Conservation (phyloP, 2,113 vertebrate genomes). For the Dunckerocampus dactyliophorus region DNA sequence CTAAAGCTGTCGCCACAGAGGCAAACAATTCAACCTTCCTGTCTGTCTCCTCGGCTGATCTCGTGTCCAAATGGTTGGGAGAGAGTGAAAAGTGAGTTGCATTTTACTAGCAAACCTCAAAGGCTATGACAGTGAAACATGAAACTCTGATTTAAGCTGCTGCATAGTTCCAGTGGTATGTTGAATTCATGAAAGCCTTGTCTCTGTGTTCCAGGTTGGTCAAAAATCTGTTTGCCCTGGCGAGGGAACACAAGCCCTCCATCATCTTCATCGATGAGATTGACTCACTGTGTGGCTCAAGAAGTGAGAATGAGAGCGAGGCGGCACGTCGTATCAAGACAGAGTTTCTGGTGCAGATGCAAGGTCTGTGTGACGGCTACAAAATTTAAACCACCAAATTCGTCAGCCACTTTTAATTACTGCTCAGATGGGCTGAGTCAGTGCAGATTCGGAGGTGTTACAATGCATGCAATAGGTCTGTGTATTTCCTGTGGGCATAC, state of each 20-base stretch:
- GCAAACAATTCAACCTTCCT: constrained; percentile 99
- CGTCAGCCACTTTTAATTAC: background rate
- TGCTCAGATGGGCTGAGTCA: too few species aligned
- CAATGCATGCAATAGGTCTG: too few species aligned
- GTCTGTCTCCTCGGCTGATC: constrained; percentile 92
- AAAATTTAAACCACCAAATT: too few species aligned
- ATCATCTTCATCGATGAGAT: constrained; percentile 99
- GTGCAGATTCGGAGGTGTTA: too few species aligned
- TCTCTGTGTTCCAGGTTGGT: constrained; percentile 77
- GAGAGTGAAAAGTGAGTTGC: constrained; percentile 94
- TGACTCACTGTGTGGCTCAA: constrained; percentile 92
- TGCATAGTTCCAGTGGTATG: background rate
- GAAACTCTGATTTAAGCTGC: background rate
- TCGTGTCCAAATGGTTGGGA: constrained; percentile 98
- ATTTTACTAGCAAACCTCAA: background rate
- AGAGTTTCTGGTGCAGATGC: constrained; percentile 97
- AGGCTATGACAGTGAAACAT: background rate
- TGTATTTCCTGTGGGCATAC: too few species aligned
- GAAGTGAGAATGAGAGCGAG: constrained; percentile 97
- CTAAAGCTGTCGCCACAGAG: constrained; percentile 97
- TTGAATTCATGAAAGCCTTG: constrained; percentile 1
- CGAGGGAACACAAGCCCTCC: constrained; percentile 92
- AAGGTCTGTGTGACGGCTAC: constrained; percentile 71
- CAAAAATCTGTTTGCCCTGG: constrained; percentile 92
- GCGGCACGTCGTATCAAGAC: constrained; percentile 95